A percentile compares a stretch with the other conserved stretches of the same genome.
Conservation (phyloP, 2,797 vertebrate species). For the Rhynchotus rufescens region DNA sequence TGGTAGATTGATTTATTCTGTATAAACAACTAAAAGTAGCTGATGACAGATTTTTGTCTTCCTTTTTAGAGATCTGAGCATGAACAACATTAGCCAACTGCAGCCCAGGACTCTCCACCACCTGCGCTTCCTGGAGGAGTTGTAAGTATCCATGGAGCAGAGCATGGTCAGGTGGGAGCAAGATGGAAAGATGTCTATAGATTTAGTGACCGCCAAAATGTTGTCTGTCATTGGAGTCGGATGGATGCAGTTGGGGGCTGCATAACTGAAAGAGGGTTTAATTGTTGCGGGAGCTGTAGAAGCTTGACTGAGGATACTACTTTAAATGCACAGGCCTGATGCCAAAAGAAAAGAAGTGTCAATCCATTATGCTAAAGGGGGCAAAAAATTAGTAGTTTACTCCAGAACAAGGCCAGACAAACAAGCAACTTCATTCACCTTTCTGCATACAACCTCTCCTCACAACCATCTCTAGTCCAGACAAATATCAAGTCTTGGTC, state of each 20-base stretch:
- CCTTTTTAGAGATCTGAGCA: conserved; percentile 89
- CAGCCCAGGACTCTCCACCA: conserved; percentile 85
- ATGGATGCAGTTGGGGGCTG: background rate
- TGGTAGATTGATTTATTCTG: background rate
- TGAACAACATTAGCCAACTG: conserved; percentile 95
- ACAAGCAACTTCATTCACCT: background rate
- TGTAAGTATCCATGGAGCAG: conserved; percentile 84
- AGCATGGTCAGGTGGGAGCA: rapidly evolving
- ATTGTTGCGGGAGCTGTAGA: background rate
- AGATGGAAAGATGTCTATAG: no score
- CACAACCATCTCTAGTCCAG: background rate
- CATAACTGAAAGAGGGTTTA: rapidly evolving
- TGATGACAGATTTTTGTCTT: conserved; percentile 7
- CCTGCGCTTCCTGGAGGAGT: conserved; percentile 92
- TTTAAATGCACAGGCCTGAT: background rate
- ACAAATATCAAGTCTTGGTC: rapidly evolving
- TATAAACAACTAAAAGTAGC: background rate
- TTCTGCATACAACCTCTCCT: background rate
- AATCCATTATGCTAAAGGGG: no score
- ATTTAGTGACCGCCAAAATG: background rate
- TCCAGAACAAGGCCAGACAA: background rate
- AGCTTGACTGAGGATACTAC: background rate
- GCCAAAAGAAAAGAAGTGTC: background rate
- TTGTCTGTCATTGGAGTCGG: background rate
- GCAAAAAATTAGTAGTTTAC: background rate